phyloP scores from a whole-genome alignment of 2,797 vertebrate species.

The Gobionotothen gibberifrons region DNA sequence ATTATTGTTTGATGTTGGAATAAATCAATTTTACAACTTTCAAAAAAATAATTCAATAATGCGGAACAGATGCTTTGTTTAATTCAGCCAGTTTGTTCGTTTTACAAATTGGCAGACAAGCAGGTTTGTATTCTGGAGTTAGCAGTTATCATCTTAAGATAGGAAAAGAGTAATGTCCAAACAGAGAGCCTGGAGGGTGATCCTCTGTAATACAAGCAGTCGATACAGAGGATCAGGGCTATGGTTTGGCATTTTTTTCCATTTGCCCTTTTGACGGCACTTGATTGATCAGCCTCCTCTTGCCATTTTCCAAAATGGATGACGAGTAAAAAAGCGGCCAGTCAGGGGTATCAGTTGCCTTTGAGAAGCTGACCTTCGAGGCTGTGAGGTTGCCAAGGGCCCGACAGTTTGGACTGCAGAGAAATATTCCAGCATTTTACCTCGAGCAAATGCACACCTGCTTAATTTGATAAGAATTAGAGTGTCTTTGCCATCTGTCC shows the following conservation, averaged over 20 bases:
- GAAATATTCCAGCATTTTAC: constrained; percentile 47
- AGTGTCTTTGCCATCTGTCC: constrained; percentile 43
- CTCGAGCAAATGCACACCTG: constrained; percentile 29
- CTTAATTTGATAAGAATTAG: constrained; percentile 32
- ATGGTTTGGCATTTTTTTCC: constrained; percentile 54
- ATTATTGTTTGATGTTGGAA: constrained; percentile 9
- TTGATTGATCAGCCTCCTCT: constrained; percentile 79
- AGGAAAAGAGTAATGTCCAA: constrained; percentile 57
- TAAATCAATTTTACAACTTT: constrained; percentile 3
- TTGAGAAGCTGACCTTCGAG: constrained; percentile 79
- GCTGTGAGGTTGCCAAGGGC: constrained; percentile 54
- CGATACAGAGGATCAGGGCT: constrained; percentile 65
- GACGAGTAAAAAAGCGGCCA: constrained; percentile 72
- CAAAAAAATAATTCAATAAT: neutral
- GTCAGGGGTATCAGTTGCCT: constrained; percentile 74
- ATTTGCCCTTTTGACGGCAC: constrained; percentile 75
- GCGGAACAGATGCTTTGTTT: constrained; percentile 15
- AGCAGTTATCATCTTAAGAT: constrained; percentile 41
- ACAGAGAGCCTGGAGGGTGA: constrained; percentile 45
- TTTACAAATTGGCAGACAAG: constrained; percentile 19
- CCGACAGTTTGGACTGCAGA: constrained; percentile 59
- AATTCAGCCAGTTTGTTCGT: constrained; percentile 1
- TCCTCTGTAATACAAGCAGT: constrained; percentile 68
- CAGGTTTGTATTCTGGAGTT: constrained; percentile 27
- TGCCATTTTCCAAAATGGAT: constrained; percentile 79